phyloP scores from a whole-genome alignment of 2,888 invertebrate species.

The Bursaphelenchus okinawaensis region DNA sequence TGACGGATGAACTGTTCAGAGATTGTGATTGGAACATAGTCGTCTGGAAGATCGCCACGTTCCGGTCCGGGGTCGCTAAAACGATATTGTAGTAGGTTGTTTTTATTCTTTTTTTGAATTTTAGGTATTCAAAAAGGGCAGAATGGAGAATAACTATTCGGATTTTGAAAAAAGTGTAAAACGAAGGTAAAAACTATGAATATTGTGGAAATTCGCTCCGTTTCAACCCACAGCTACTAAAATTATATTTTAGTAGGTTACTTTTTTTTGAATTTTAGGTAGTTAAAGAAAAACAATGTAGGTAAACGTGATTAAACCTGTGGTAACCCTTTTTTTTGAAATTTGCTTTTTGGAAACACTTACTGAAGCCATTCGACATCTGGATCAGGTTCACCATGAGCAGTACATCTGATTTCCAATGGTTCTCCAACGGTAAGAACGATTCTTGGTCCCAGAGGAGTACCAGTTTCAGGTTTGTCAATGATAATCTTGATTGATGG shows the following conservation, averaged over 20 bases:
- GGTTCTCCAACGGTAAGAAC: constrained; percentile 54
- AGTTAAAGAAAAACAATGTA: no score
- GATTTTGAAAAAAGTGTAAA: no score
- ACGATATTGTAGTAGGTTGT: neutral
- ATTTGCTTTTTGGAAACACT: no score
- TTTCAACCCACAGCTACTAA: no score
- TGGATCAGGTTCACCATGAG: constrained; percentile 56
- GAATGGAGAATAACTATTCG: no score
- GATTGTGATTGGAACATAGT: constrained; percentile 56
- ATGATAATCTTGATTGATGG: constrained; percentile 24
- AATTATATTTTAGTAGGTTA: no score
- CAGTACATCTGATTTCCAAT: constrained; percentile 51
- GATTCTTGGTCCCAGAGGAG: constrained; percentile 46
- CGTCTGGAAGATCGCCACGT: constrained; percentile 56
- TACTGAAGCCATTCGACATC: constrained; percentile 40
- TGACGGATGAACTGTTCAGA: constrained; percentile 55
- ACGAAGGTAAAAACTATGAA: no score
- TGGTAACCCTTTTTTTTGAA: no score
- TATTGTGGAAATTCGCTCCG: no score
- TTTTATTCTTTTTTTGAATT: constrained; percentile 3
- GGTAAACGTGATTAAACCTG: no score
- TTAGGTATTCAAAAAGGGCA: no score
- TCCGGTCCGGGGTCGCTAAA: constrained; percentile 38
- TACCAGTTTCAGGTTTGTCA: constrained; percentile 21
- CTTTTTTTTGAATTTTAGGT: no score